phyloP scores from a whole-genome alignment of 2,888 invertebrate genomes.

The Allacma fusca region DNA sequence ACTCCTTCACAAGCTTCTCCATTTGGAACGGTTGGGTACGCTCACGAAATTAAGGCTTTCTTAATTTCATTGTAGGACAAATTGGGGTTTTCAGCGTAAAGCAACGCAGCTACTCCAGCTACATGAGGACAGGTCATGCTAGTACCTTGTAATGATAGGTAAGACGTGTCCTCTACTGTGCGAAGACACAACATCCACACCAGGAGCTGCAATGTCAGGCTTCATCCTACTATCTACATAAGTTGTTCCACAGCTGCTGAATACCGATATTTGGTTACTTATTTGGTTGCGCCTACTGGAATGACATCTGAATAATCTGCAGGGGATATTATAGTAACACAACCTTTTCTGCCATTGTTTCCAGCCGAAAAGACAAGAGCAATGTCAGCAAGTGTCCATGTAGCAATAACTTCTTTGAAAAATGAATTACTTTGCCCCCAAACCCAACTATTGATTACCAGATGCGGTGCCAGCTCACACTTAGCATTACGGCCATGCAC shows the following conservation, averaged over 20 bases:
- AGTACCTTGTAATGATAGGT: constrained; percentile 44
- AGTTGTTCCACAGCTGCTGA: constrained; percentile 35
- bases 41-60: neutral
- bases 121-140: constrained; percentile 50
- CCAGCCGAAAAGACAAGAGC: constrained; percentile 40
- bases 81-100: no score
- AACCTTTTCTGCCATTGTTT: constrained; percentile 35
- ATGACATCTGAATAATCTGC: constrained; percentile 31
- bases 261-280: neutral
- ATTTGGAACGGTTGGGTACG: neutral
- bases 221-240: constrained; percentile 13
- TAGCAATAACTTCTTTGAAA: constrained; percentile 21
- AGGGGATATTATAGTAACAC: constrained; percentile 34
- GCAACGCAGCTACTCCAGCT: no score
- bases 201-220: constrained; percentile 44
- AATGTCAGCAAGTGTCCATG: constrained; percentile 35
- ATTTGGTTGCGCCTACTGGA: constrained; percentile 28
- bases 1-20: constrained; percentile 35
- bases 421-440: constrained; percentile 25
- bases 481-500: constrained; percentile 8
- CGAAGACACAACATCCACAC: constrained; percentile 27
- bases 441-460: constrained; percentile 41
- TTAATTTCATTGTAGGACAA: no score
- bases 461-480: constrained; percentile 40
- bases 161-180: constrained; percentile 35